phyloP scores from a whole-genome alignment of 2,797 vertebrate species.

The Mycteria americana region DNA sequence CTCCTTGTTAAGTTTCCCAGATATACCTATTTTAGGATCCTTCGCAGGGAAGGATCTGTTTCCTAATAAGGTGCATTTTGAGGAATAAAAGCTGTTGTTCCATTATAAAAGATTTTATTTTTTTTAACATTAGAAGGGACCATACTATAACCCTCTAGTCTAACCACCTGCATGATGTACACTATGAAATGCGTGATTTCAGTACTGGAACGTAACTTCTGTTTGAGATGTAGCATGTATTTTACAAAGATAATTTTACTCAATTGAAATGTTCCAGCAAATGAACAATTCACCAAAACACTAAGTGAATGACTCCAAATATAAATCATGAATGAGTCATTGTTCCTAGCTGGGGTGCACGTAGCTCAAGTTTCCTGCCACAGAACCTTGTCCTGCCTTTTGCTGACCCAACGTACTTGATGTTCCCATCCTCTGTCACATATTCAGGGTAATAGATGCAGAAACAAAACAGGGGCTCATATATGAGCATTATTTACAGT shows the following conservation, averaged over 20 bases:
- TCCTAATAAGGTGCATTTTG: background rate
- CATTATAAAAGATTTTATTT: rapidly evolving
- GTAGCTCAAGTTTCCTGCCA: background rate
- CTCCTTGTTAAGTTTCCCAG: background rate
- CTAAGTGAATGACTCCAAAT: background rate
- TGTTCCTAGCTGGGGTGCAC: background rate
- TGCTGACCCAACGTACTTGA: background rate
- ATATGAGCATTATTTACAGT: background rate
- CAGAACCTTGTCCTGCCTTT: background rate
- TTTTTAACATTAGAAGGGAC: background rate
- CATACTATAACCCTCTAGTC: background rate
- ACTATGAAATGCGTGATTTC: background rate
- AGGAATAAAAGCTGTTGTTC: background rate
- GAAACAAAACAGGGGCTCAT: background rate
- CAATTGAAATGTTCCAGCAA: background rate
- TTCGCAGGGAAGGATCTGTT: background rate
- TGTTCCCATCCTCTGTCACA: background rate
- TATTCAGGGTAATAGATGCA: background rate
- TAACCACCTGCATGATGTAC: background rate
- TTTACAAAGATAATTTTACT: background rate
- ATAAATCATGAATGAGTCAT: background rate
- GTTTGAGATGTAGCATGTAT: background rate
- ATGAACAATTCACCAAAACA: background rate
- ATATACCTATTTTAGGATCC: background rate
- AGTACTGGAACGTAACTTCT: background rate